Evolutionary conservation across 2,113 vertebrate genomes (phyloP).

Genomic region (Mobula birostris): DNA sequence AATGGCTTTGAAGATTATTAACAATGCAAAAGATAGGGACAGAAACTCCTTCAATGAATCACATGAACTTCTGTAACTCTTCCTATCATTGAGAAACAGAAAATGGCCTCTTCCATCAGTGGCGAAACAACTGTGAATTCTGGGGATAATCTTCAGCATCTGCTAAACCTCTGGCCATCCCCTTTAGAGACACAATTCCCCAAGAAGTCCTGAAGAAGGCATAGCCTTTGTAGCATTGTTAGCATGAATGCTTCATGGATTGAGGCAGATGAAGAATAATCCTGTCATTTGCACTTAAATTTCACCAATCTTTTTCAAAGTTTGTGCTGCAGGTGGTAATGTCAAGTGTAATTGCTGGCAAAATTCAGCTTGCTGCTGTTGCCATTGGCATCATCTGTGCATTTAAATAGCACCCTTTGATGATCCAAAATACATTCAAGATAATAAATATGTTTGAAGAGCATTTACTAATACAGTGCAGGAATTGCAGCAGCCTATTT

Average conservation of each 20-base stretch:
- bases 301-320: neutral
- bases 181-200: neutral
- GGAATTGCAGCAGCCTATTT: too few relatives aligned
- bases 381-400: neutral
- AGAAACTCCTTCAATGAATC: too few relatives aligned
- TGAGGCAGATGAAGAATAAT: neutral
- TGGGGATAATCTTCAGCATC: neutral
- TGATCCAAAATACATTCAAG: too few relatives aligned
- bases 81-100: too few relatives aligned
- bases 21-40: neutral
- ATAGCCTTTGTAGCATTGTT: too few relatives aligned
- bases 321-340: neutral
- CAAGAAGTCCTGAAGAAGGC: too few relatives aligned
- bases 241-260: neutral
- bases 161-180: neutral
- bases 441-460: too few relatives aligned
- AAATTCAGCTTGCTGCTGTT: slow-evolving; percentile 7
- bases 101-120: neutral
- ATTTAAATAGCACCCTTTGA: too few relatives aligned
- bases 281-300: neutral
- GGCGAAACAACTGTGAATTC: neutral
- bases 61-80: too few relatives aligned
- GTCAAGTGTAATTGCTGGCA: neutral
- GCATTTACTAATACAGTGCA: too few relatives aligned
- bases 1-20: neutral